Evolutionary conservation across 2,113 vertebrate species (phyloP).

Genomic region (Helogale parvula): DNA sequence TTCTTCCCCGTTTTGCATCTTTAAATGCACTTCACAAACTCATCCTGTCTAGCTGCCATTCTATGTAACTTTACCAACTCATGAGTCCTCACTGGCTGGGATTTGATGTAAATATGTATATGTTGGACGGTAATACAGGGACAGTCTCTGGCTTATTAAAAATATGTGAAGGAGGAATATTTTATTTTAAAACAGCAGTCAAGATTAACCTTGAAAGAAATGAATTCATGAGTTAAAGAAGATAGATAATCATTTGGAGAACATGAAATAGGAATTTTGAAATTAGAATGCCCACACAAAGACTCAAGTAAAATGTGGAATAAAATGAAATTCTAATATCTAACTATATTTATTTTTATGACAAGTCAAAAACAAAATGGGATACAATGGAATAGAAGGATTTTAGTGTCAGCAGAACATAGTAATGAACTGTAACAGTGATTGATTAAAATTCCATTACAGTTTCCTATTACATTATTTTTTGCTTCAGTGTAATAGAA

Average conservation of each 20-base stretch:
- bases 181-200: slow-evolving; percentile 34
- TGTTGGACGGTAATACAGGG: background rate
- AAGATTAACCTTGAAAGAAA: slow-evolving; percentile 21
- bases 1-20: slow-evolving; percentile 65
- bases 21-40: background rate
- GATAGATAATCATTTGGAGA: slow-evolving; percentile 5
- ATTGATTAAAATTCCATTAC: background rate
- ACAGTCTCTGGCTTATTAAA: background rate
- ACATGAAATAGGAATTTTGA: background rate
- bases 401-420: background rate
- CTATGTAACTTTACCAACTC: background rate
- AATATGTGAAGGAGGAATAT: background rate
- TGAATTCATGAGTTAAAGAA: background rate
- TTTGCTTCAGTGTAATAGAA: background rate
- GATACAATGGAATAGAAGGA: background rate
- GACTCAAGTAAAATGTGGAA: background rate
- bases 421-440: background rate
- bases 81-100: background rate
- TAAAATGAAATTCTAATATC: slow-evolving; percentile 13
- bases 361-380: background rate
- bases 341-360: slow-evolving; percentile 2
- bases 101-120: background rate
- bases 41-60: background rate
- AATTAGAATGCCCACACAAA: background rate
- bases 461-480: background rate